phyloP scores from a whole-genome alignment of 1,140 invertebrate species.

The Danaus melanippus region DNA sequence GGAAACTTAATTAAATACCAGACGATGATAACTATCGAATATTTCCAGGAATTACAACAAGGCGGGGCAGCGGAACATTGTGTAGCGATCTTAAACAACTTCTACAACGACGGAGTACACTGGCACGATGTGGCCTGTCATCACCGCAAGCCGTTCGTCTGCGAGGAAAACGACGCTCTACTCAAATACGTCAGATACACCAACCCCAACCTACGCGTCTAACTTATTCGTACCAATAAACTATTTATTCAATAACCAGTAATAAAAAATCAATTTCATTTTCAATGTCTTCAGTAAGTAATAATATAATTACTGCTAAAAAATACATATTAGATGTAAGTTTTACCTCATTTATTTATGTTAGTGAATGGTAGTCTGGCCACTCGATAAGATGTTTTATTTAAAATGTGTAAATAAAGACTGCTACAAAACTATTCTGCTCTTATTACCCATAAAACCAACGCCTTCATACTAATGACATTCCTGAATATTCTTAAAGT shows the following conservation, averaged over 20 bases:
- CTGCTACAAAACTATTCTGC: conserved; percentile 17
- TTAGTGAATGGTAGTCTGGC: conserved; percentile 30
- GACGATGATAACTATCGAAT: no score
- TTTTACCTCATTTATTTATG: conserved; percentile 59
- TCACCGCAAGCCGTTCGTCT: conserved; percentile 86
- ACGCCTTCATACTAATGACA: no score
- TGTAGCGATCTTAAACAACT: conserved; percentile 84
- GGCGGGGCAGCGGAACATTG: conserved; percentile 86
- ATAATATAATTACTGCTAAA: neutral
- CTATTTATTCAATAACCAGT: neutral
- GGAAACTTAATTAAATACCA: no score
- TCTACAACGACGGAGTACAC: conserved; percentile 89
- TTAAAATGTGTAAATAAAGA: conserved; percentile 54
- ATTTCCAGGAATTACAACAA: conserved; percentile 77
- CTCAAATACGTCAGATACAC: conserved; percentile 85
- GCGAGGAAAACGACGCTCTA: conserved; percentile 86
- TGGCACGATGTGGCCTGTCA: conserved; percentile 92
- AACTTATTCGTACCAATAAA: conserved; percentile 27
- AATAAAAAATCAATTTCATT: neutral
- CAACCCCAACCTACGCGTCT: conserved; percentile 81
- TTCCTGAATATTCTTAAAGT: no score
- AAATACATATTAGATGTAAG: conserved; percentile 20
- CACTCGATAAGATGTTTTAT: conserved; percentile 23
- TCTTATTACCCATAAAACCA: no score
- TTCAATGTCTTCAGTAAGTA: neutral